Evolutionary conservation across 2,797 vertebrate genomes (phyloP), one percentile per base, ranked within the genome.

Genomic region (Decapterus maruadsi): DNA sequence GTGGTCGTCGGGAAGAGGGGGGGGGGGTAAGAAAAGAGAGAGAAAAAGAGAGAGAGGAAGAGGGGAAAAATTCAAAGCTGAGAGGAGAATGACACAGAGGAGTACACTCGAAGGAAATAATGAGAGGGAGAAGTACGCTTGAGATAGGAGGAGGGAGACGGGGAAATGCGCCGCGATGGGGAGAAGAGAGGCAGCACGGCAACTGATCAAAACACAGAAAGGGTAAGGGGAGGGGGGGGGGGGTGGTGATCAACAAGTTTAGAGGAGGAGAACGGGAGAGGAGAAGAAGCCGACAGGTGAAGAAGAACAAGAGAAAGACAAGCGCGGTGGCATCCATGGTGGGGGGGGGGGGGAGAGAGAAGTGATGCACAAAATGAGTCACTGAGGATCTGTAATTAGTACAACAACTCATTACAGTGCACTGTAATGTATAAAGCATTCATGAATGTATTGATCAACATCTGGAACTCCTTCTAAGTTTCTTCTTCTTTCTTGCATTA

Each of bases 51-150:
- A 26, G 57, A 3, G 10, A n/a, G 46, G 40, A 38, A 16, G 40
- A 42, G 40, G 51, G 73, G 46, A 40, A 50, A 66, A 66, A 83
- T 81, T 89, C 85, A 90, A 90, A 92, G 88, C 77, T 0, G 58
- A 65, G 72, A 59, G 67, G 81, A 91, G 86, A 91, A 84, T 83
- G 76, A 81, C 62, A 66, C 63, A 62, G 67, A 81, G 77, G 78
- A 87, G 71, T 20, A 75, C 76, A 87, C 87, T 90, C 53, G 78
- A 84, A 86, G 76, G 78, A 85, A 88, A 85, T 88, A 89, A 90
- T 86, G 84, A 89, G 90, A 72, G 59, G n/a, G 67, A 82, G 68
- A 84, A 90, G 82, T 68, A 80, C 2, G 69, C 76, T 84, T 67
- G 66, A 80, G 60, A 64, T 75, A 70, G 70, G 58, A 68, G 20